These are phyloP conservation scores for Xestia xanthographa DNA, from an alignment of 2,888 invertebrate species.

Conservation along the genomic window DNA sequence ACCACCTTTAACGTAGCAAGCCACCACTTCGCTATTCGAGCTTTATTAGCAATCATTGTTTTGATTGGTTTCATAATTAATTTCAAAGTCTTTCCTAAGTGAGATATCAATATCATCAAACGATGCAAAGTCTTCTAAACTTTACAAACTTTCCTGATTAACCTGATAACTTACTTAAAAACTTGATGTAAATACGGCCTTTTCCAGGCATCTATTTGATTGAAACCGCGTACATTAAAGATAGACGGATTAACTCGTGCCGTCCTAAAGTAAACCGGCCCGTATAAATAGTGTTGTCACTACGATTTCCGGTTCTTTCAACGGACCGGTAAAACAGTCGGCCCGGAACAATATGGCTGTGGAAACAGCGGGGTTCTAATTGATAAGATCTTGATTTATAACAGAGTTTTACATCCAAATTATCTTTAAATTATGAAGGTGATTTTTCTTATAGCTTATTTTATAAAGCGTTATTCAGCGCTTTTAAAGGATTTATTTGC, in stretches of 20 bases:
- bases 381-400: constrained; percentile 57
- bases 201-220: not conserved
- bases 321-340: constrained; percentile 25
- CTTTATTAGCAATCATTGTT: not conserved
- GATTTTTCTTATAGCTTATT: not conserved
- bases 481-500: not conserved
- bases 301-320: constrained; percentile 38
- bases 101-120: constrained; percentile 33
- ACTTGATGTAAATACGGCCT: not conserved
- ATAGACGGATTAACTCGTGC: constrained; percentile 23
- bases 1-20: not conserved
- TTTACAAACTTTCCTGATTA: constrained; percentile 26
- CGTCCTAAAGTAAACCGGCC: constrained; percentile 26
- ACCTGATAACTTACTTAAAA: constrained; percentile 6
- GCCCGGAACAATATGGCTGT: constrained; percentile 41
- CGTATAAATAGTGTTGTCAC: constrained; percentile 61
- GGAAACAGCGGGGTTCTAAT: constrained; percentile 30
- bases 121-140: not conserved
- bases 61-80: constrained; percentile 13
- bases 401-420: constrained; percentile 28
- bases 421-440: constrained; percentile 7
- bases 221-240: constrained; percentile 11
- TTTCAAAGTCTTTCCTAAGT: not conserved
- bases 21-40: not conserved
- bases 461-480: not conserved